Evolutionary conservation across 1,140 invertebrate species (phyloP).

Genomic region (Zaprionus ghesquierei): DNA sequence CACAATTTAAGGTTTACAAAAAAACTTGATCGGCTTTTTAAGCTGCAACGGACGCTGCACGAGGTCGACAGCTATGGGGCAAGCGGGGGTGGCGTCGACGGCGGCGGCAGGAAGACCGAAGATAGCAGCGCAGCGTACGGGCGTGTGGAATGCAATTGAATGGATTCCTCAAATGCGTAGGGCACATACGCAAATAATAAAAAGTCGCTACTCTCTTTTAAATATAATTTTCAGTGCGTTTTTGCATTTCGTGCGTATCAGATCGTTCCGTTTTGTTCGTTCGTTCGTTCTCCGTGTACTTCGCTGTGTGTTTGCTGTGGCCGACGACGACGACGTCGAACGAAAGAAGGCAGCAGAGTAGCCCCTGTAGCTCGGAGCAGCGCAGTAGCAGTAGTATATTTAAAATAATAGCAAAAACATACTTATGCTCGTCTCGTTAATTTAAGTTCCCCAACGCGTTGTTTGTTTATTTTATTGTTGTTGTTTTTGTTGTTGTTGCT

Average conservation of each 20-base stretch:
- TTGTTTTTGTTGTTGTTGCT: conserved; percentile 21
- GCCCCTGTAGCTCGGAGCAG: too few relatives aligned
- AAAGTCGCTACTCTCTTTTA: conserved; percentile 46
- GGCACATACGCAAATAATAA: conserved; percentile 41
- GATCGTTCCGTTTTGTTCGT: conserved; percentile 39
- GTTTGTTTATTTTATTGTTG: conserved; percentile 13
- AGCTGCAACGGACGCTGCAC: background rate
- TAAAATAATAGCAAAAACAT: conserved; percentile 21
- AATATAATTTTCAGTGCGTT: conserved; percentile 55
- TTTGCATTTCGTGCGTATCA: conserved; percentile 59
- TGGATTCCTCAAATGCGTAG: conserved; percentile 33
- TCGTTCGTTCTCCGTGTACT: conserved; percentile 10
- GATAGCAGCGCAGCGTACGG: background rate
- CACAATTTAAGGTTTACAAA: background rate
- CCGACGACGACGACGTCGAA: conserved; percentile 3
- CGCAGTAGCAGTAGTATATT: conserved; percentile 9
- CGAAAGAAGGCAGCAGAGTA: background rate
- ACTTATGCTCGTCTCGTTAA: conserved; percentile 14
- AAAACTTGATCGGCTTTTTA: background rate
- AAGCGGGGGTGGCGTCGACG: background rate
- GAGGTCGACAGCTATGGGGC: background rate
- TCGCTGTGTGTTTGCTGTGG: conserved; percentile 15
- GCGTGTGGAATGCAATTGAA: conserved; percentile 15
- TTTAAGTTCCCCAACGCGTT: conserved; percentile 31
- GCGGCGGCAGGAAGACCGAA: background rate